A percentile compares a stretch with the other conserved stretches of the same genome.
phyloP scores from a whole-genome alignment of 1,140 invertebrate species.

The Temnothorax nylanderi region DNA sequence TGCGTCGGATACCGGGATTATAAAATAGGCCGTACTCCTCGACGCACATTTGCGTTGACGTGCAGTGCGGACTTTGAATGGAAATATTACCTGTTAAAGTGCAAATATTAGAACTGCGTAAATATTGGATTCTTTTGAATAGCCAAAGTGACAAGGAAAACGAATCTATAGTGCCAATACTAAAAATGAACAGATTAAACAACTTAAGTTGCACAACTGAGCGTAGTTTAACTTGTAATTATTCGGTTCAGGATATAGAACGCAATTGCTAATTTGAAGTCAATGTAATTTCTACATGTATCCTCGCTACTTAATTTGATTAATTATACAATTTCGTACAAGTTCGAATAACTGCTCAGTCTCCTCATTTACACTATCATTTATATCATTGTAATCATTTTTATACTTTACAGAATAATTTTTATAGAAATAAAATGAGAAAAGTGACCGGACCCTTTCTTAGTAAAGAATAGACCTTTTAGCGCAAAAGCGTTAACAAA shows the following conservation, averaged over 20 bases:
- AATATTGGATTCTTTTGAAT: neutral
- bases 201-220: neutral
- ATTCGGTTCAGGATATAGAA: neutral
- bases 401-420: neutral
- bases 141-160: neutral
- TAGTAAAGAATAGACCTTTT: neutral
- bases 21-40: neutral
- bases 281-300: neutral
- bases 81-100: constrained; percentile 28
- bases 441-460: neutral
- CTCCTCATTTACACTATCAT: neutral
- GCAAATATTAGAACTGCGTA: neutral
- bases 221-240: neutral
- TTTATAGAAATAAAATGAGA: neutral
- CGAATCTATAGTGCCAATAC: neutral
- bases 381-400: neutral
- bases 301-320: neutral
- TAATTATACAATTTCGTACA: neutral
- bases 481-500: neutral
- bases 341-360: neutral
- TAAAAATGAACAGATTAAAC: neutral
- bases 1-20: constrained; percentile 32
- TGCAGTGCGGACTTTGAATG: constrained; percentile 3
- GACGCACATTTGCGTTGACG: neutral
- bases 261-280: constrained; percentile 9